Base-by-base conservation (phyloP, 2,797 vertebrate genomes). In the Poeciliopsis infans region DNA sequence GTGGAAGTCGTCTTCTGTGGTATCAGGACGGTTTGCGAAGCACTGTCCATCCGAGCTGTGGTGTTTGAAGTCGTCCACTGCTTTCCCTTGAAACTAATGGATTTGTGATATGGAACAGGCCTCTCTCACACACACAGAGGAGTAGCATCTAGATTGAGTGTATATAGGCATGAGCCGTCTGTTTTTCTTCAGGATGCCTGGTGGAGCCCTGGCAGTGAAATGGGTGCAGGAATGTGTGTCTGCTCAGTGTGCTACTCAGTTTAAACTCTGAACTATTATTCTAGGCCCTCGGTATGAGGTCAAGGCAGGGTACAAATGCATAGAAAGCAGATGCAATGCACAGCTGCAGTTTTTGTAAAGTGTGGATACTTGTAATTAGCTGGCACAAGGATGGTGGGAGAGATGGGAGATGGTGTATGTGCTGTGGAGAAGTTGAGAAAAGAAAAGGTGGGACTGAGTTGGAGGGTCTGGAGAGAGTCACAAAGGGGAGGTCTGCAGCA, bases 191-290 rank as follows among this genome's bases (percentile, higher is more conserved):
- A 94, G 70, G 76, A 81, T 88, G 86, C 81, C 88, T 86, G 71
- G 87, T 89, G 83, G 89, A 91, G 79, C 72, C 83, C 78, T 91
- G 88, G 89, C 90, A 92, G 83, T 81, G 2, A 74, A 88, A 47
- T 81, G 87, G 86, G 84, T 91, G 84, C 74, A 95, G 94, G 94
- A 95, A 95, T 96, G 94, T 80, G 80, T 78, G 90, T 94, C 93
- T 95, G 93, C 85, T 95, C 88, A 94, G 87, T 94, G 93, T 93
- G 93, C 86, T 82, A 77, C 45, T 75, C 79, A 91, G 91, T 93
- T 93, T 93, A 92, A 93, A 89, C 85, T 87, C 85, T 86, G 72
- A 84, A 85, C 75, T 79, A 72, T 87, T 87, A 80, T 74, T 72
- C 74, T 84, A 72, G 64, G 77, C 86, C 82, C 74, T 84, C 46